Evolutionary conservation across 2,888 invertebrate genomes (phyloP).

Genomic region (Epiperipatus broadwayi): DNA sequence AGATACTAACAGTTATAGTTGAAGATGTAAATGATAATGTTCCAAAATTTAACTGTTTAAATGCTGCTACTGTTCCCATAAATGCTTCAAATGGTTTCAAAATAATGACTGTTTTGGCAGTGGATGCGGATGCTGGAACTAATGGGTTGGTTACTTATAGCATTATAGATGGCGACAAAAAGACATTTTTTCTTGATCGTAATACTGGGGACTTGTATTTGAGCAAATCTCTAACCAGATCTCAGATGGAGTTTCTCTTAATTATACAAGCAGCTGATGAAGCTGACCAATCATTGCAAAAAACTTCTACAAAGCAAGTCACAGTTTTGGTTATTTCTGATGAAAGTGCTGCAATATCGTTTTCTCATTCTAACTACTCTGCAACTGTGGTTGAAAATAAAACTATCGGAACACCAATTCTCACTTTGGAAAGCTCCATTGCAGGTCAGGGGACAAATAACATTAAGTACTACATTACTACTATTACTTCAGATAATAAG

Average conservation of each 20-base stretch:
- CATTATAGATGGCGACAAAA: slow-evolving; percentile 53
- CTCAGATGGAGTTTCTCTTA: slow-evolving; percentile 40
- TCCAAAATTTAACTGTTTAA: slow-evolving; percentile 69
- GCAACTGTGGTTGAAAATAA: slow-evolving; percentile 76
- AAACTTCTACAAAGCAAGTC: slow-evolving; percentile 65
- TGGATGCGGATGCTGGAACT: slow-evolving; percentile 70
- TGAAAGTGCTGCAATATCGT: slow-evolving; percentile 28
- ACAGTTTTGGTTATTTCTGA: slow-evolving; percentile 37
- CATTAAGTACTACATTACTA: slow-evolving; percentile 72
- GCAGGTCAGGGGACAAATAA: slow-evolving; percentile 26
- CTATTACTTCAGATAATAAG: slow-evolving; percentile 35
- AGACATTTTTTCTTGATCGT: slow-evolving; percentile 24
- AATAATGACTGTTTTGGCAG: slow-evolving; percentile 58
- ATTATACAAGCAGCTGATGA: slow-evolving; percentile 76
- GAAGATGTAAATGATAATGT: slow-evolving; percentile 85
- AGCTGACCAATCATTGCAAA: slow-evolving; percentile 66
- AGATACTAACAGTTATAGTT: slow-evolving; percentile 73
- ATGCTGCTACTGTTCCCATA: slow-evolving; percentile 57
- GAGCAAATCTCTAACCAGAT: slow-evolving; percentile 24
- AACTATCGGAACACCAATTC: slow-evolving; percentile 60
- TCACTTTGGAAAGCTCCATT: slow-evolving; percentile 53
- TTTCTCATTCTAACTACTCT: slow-evolving; percentile 40
- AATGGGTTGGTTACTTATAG: slow-evolving; percentile 83
- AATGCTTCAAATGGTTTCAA: slow-evolving; percentile 34
- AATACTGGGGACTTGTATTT: slow-evolving; percentile 27